Conservation (phyloP, 2,888 invertebrate genomes). For the Lymantria dispar region DNA sequence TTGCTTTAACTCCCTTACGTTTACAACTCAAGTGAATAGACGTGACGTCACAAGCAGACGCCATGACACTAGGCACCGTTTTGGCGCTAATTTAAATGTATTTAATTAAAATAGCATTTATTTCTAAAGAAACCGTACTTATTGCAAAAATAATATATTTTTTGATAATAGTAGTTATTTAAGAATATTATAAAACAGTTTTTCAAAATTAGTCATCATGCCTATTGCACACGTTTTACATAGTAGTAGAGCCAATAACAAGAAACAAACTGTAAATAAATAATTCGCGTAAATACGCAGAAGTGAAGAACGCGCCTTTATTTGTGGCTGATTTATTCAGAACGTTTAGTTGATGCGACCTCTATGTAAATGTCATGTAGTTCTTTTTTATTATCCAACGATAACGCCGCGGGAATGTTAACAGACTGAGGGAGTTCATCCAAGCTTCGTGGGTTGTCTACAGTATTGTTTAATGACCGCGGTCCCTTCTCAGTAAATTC, state of each 20-base stretch:
- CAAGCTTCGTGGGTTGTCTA: background rate
- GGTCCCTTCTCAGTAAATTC: background rate
- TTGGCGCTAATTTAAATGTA: no score
- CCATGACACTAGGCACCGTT: no score
- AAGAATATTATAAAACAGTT: no score
- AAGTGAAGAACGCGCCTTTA: constrained; percentile 29
- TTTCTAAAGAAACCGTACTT: no score
- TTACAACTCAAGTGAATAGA: no score
- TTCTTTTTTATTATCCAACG: constrained; percentile 23
- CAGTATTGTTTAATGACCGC: background rate
- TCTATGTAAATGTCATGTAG: constrained; percentile 22
- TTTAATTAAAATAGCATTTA: no score
- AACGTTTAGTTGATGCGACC: constrained; percentile 45
- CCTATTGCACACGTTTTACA: no score
- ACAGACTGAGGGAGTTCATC: background rate
- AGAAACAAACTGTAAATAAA: constrained; percentile 25
- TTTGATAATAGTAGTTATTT: no score
- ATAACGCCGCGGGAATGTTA: constrained; percentile 23
- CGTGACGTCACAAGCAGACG: no score
- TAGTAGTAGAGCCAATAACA: constrained; percentile 3
- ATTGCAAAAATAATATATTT: no score
- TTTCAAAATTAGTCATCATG: no score
- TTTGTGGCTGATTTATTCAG: constrained; percentile 50
- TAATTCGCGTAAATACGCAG: constrained; percentile 41
- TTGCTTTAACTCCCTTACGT: no score